phyloP scores from a whole-genome alignment of 2,113 vertebrate species.

The Macaca mulatta region DNA sequence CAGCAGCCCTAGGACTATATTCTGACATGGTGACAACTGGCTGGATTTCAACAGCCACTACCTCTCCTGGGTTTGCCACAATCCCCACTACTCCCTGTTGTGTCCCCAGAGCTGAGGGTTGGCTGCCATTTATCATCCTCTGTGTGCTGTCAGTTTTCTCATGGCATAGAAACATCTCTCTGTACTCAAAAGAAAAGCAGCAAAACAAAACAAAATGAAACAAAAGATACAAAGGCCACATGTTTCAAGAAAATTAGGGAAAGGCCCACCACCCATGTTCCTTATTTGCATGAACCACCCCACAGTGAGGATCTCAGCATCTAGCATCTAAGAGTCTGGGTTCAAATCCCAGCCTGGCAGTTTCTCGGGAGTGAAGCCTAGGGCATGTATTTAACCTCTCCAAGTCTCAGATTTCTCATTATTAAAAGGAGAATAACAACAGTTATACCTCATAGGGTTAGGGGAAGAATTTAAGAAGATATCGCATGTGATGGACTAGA shows the following conservation, averaged over 20 bases:
- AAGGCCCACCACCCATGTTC: not conserved
- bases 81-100: not conserved
- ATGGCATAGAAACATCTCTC: not conserved
- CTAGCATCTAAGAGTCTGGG: not conserved
- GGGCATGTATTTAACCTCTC: not conserved
- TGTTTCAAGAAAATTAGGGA: not conserved
- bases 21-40: not conserved
- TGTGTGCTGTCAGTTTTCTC: not conserved
- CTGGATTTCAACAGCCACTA: not conserved
- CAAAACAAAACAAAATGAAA: not conserved
- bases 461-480: not conserved
- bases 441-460: too few relatives aligned
- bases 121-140: not conserved
- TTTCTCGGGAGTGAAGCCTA: too few relatives aligned
- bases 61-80: not conserved
- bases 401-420: not conserved
- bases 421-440: not conserved
- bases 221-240: not conserved
- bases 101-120: not conserved
- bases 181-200: not conserved
- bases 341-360: not conserved
- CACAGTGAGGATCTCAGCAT: too few relatives aligned
- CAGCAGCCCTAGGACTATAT: not conserved
- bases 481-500: not conserved
- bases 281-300: not conserved